Evolutionary conservation across 2,888 invertebrate genomes (phyloP).

Genomic region (Coelinius sp.): DNA sequence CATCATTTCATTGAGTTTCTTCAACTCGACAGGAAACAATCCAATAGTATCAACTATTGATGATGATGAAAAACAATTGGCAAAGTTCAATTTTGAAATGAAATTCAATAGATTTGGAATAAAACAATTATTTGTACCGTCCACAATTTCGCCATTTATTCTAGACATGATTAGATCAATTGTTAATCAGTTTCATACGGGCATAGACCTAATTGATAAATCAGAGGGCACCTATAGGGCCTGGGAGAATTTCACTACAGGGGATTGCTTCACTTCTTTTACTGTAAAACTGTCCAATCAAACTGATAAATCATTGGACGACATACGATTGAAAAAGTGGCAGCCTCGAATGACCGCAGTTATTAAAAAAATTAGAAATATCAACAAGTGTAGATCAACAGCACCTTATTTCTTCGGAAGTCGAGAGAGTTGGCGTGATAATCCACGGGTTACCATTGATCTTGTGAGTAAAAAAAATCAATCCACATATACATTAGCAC

Average conservation of each 20-base stretch:
- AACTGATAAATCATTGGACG: not conserved
- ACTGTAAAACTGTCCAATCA: conserved; percentile 36
- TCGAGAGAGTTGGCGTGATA: conserved; percentile 25
- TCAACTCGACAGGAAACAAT: not conserved
- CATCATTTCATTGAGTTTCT: not conserved
- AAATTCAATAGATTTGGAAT: conserved; percentile 53
- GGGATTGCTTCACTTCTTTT: conserved; percentile 52
- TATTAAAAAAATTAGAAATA: conserved; percentile 24
- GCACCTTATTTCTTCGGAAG: conserved; percentile 37
- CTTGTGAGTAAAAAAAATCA: conserved; percentile 29
- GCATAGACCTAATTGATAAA: conserved; percentile 42
- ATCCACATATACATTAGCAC: not conserved
- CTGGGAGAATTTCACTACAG: conserved; percentile 54
- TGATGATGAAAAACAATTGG: not conserved
- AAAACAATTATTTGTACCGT: conserved; percentile 51
- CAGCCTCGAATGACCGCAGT: not conserved
- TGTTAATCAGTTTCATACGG: conserved; percentile 53
- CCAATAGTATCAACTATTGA: not conserved
- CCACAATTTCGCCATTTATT: conserved; percentile 44
- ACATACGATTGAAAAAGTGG: conserved; percentile 19
- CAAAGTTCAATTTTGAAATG: conserved; percentile 50
- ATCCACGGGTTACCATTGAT: not conserved
- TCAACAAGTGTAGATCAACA: conserved; percentile 28
- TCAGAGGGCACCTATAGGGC: conserved; percentile 46
- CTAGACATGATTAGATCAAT: conserved; percentile 53